Conservation (phyloP, 1,140 invertebrate species). For the Drosophila arawakana region DNA sequence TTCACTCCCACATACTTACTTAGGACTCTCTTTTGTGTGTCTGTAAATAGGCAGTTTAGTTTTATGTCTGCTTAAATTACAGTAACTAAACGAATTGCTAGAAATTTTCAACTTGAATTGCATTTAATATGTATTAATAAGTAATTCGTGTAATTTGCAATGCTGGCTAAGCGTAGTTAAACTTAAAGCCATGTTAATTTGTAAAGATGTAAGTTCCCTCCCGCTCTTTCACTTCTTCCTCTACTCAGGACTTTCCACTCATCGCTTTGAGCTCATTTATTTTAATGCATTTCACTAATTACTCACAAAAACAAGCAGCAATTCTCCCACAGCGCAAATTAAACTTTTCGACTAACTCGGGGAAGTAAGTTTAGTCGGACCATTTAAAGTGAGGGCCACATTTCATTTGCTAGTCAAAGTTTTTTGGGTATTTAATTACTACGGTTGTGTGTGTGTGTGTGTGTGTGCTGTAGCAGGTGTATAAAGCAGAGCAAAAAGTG, state of each 20-base stretch:
- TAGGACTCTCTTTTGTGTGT: slow-evolving; percentile 30
- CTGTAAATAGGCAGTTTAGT: slow-evolving; percentile 45
- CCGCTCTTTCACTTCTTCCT: not conserved
- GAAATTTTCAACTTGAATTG: slow-evolving; percentile 17
- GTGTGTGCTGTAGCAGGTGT: slow-evolving; percentile 18
- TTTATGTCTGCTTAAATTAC: slow-evolving; percentile 40
- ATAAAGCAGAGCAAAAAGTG: slow-evolving; percentile 30
- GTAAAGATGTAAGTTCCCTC: slow-evolving; percentile 10
- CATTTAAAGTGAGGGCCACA: slow-evolving; percentile 69
- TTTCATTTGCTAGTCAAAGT: slow-evolving; percentile 67
- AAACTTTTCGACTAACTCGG: slow-evolving; percentile 72
- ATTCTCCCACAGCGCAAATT: slow-evolving; percentile 55
- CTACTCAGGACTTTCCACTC: not conserved
- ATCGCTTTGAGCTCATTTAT: slow-evolving; percentile 59
- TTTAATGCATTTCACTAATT: slow-evolving; percentile 81
- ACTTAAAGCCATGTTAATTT: slow-evolving; percentile 43
- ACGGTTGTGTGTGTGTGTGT: slow-evolving; percentile 17
- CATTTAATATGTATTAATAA: slow-evolving; percentile 23
- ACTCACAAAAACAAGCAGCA: slow-evolving; percentile 52
- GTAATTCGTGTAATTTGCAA: slow-evolving; percentile 10
- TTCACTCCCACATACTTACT: not conserved
- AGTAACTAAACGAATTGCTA: slow-evolving; percentile 37
- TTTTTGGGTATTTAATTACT: slow-evolving; percentile 68
- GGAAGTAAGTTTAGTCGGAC: slow-evolving; percentile 61
- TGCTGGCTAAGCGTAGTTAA: not conserved